Evolutionary conservation across 2,113 vertebrate genomes (phyloP).

Genomic region (Panthera leo): DNA sequence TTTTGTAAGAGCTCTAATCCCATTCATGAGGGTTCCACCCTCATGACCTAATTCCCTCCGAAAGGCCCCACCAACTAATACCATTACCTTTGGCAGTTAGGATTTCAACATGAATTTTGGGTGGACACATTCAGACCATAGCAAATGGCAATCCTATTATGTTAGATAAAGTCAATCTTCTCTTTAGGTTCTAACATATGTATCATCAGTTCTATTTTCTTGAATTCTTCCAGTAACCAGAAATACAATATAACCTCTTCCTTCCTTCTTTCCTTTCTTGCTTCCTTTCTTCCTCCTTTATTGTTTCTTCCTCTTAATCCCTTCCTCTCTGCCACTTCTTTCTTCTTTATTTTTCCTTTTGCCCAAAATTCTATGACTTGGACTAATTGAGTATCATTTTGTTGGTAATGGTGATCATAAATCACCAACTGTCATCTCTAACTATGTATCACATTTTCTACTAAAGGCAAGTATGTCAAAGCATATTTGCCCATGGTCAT

Average conservation of each 20-base stretch:
- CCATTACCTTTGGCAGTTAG: background rate
- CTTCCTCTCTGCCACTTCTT: background rate
- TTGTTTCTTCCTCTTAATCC: background rate
- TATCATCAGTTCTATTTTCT: background rate
- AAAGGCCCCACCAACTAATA: background rate
- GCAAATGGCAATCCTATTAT: background rate
- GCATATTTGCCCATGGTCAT: background rate
- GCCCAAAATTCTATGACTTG: background rate
- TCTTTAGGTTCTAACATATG: background rate
- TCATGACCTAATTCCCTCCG: background rate
- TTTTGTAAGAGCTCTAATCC: background rate
- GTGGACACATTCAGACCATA: background rate
- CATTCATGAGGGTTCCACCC: background rate
- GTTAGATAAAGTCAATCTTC: background rate
- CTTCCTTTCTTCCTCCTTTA: background rate
- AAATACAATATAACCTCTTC: background rate
- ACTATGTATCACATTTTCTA: background rate
- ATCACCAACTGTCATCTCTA: conserved; percentile 51
- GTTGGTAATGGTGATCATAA: conserved; percentile 57
- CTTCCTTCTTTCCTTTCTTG: background rate
- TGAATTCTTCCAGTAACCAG: background rate
- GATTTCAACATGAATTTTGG: conserved; percentile 3
- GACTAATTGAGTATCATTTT: conserved; percentile 35
- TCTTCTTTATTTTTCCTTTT: background rate
- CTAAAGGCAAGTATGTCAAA: conserved; percentile 20